Evolutionary conservation across 2,888 invertebrate genomes (phyloP).

Genomic region (Amphipyra tragopoginis): DNA sequence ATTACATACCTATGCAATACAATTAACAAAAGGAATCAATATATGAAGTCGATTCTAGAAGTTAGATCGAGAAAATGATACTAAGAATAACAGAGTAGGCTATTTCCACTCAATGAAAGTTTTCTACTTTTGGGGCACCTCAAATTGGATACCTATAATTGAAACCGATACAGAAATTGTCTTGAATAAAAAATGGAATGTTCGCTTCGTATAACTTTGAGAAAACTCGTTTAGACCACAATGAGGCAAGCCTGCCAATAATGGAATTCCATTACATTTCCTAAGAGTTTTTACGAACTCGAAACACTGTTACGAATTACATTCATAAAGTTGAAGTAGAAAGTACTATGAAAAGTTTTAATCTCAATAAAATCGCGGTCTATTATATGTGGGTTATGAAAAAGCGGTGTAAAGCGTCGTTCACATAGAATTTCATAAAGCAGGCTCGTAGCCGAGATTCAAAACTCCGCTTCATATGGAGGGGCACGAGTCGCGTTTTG

Average conservation of each 20-base stretch:
- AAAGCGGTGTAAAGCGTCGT: slow-evolving; percentile 37
- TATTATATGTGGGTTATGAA: slow-evolving; percentile 33
- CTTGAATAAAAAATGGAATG: slow-evolving; percentile 16
- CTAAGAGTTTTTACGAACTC: slow-evolving; percentile 56
- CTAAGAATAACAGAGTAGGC: slow-evolving; percentile 7
- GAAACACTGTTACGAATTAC: slow-evolving; percentile 55
- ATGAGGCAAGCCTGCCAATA: slow-evolving; percentile 36
- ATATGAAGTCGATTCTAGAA: too few species aligned
- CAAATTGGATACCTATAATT: slow-evolving; percentile 23
- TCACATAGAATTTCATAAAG: slow-evolving; percentile 54
- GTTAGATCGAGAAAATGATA: background rate
- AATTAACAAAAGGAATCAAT: too few species aligned
- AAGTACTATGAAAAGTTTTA: slow-evolving; percentile 30
- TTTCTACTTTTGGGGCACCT: slow-evolving; percentile 13
- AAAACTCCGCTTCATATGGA: slow-evolving; percentile 35
- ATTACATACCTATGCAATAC: too few species aligned
- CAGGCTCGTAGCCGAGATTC: slow-evolving; percentile 34
- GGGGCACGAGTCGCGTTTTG: slow-evolving; percentile 36
- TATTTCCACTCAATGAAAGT: slow-evolving; percentile 17
- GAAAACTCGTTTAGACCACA: slow-evolving; percentile 47
- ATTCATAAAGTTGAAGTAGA: slow-evolving; percentile 34
- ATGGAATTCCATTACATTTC: slow-evolving; percentile 39
- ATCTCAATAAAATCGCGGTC: slow-evolving; percentile 40
- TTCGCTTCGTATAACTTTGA: slow-evolving; percentile 22
- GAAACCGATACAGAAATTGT: slow-evolving; percentile 41